These are phyloP conservation scores for Heliocidaris erythrogramma DNA, from an alignment of 35 echinoderm and acorn worm genomes.

Conservation along the genomic window DNA sequence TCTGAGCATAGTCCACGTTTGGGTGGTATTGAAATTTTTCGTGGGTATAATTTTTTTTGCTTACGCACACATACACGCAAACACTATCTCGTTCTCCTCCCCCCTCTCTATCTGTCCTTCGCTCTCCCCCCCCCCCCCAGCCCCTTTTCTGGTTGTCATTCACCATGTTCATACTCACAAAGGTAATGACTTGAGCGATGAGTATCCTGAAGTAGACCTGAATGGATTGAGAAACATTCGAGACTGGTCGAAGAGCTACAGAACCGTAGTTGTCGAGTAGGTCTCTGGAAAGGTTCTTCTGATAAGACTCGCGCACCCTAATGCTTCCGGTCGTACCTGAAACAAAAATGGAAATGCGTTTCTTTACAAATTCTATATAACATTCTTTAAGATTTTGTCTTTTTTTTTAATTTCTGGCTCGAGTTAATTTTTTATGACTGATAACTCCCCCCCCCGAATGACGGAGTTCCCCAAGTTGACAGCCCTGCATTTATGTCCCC, in stretches of 20 bases:
- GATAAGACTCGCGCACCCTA: neutral
- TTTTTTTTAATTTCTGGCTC: too few relatives aligned
- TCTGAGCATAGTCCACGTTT: too few relatives aligned
- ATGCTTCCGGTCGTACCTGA: neutral
- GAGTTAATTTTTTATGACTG: too few relatives aligned
- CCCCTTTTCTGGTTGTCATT: neutral
- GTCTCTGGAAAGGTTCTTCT: neutral
- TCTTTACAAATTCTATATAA: too few relatives aligned
- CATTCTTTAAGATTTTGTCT: too few relatives aligned
- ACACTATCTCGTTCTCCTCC: neutral
- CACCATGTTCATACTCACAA: constrained; percentile 14
- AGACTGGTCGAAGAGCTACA: neutral
- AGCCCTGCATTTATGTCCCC: too few relatives aligned
- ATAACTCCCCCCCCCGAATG: too few relatives aligned
- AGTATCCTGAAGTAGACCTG: constrained; percentile 18
- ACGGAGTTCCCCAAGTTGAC: too few relatives aligned
- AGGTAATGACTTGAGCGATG: constrained; percentile 10
- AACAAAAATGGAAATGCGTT: neutral
- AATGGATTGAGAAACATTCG: neutral
- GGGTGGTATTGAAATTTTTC: too few relatives aligned
- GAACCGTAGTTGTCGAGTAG: constrained; percentile 20
- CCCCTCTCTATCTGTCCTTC: neutral
- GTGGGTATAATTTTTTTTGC: too few relatives aligned
- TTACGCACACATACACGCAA: too few relatives aligned
- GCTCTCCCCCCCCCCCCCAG: neutral